Evolutionary conservation across 2,888 invertebrate species (phyloP), one percentile per base, ranked within the genome.

Genomic region (Lomographa bimaculata): DNA sequence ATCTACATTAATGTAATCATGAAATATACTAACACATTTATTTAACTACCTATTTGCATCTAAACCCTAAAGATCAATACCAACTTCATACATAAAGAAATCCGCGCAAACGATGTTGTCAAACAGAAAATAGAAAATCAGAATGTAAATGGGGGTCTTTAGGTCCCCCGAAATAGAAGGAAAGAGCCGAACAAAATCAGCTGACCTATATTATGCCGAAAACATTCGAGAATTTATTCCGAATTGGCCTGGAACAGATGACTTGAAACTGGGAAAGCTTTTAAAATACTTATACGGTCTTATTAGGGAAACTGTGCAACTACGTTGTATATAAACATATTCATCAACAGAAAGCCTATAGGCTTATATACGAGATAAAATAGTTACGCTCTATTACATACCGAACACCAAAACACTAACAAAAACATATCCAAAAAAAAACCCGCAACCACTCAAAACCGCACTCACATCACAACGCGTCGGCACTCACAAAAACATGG

Each of bases 401-500:
- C 36, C 27, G 10, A 55, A 45, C 50, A 50, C 45, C 53, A 46
- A 57, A 56, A 60, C 61, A 57, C 51, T 54, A 46, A 34, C 46
- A 57, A 52, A 53, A 59, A 52, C 57, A 65, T 59, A 46, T 23
- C 16, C 7, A 39, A 55, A 58, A 57, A 57, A 60, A 49, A 48
- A 61, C 56, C 59, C 63, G 9, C 21, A 5, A 17, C 5, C 27
- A 33, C 38, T 64, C 14, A 26, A 27, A 9, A 16, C 66, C 56
- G 38, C 51, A 46, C 52, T 59, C 35, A 35, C 26, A 14, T 16
- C 34, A 26, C 34, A 12, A 27, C 35, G 11, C 32, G 34, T 34
- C 26, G 6, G 34, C 35, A 16, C 34, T 47, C 47, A 42, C 45
- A 40, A 64, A 68, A 67, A 62, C 55, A 66, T 55, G 56, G 16